Percentiles rank a stretch among this genome's conserved stretches.
phyloP scores from a whole-genome alignment of 2,113 vertebrate species.

The Sapayoa aenigma region DNA sequence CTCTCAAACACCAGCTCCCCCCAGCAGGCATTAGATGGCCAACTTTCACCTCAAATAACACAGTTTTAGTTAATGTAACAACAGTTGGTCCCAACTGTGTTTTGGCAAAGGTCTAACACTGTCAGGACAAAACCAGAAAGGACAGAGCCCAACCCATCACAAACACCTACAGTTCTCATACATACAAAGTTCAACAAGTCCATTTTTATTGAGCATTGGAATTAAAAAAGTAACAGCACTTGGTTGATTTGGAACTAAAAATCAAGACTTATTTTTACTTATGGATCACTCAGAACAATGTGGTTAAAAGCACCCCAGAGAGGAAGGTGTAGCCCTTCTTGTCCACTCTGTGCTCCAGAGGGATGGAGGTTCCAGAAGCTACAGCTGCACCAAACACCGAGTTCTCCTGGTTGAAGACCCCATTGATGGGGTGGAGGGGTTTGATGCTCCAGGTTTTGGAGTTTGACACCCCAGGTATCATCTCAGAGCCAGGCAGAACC shows the following conservation, averaged over 20 bases:
- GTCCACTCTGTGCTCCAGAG: background rate
- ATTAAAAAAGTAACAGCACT: conserved; percentile 52
- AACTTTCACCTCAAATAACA: background rate
- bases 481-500: background rate
- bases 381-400: background rate
- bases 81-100: background rate
- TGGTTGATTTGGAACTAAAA: conserved; percentile 29
- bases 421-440: background rate
- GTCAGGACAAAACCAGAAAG: background rate
- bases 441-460: fast-evolving
- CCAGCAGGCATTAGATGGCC: background rate
- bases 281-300: background rate
- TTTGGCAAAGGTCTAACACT: background rate
- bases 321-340: background rate
- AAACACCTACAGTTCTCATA: background rate
- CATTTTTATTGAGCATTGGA: conserved; percentile 35
- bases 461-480: background rate
- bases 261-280: background rate
- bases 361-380: background rate
- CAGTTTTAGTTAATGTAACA: background rate
- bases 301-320: background rate
- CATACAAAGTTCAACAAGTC: background rate
- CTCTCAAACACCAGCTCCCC: background rate
- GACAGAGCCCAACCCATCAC: background rate
- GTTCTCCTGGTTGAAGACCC: background rate